Evolutionary conservation across 2,113 vertebrate species (phyloP).

Genomic region (Tragelaphus buxtoni): DNA sequence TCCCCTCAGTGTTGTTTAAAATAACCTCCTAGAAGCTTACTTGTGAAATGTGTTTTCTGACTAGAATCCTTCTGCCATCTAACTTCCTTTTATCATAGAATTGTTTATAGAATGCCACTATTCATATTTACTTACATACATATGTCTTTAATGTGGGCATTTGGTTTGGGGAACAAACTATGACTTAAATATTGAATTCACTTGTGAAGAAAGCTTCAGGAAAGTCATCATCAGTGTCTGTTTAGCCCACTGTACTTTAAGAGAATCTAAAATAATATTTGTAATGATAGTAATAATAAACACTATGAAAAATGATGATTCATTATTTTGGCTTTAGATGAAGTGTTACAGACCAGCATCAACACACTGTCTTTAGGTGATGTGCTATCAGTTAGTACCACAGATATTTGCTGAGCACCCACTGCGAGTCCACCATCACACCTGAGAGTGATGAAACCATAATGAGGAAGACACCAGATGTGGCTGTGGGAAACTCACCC

Average conservation of each 20-base stretch:
- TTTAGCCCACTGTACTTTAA: not conserved
- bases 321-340: not conserved
- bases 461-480: not conserved
- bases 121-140: conserved; percentile 23
- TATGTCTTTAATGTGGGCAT: conserved; percentile 37
- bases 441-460: not conserved
- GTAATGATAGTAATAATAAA: not conserved
- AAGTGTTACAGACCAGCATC: not conserved
- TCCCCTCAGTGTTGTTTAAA: conserved; percentile 58
- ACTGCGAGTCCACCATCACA: not conserved
- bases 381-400: not conserved
- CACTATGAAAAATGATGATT: not conserved
- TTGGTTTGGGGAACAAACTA: conserved; percentile 31
- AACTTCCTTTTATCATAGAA: conserved; percentile 40
- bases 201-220: not conserved
- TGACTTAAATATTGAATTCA: conserved; percentile 27
- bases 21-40: conserved; percentile 55
- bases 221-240: not conserved
- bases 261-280: not conserved
- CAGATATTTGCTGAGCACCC: not conserved
- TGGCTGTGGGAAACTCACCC: not conserved
- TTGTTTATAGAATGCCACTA: conserved; percentile 24
- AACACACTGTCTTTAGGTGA: not conserved
- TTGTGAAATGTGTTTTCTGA: conserved; percentile 64
- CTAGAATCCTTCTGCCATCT: conserved; percentile 22